Evolutionary conservation across 1,140 invertebrate species (phyloP), one percentile per base, ranked within the genome.

Genomic region (Atta cephalotes): DNA sequence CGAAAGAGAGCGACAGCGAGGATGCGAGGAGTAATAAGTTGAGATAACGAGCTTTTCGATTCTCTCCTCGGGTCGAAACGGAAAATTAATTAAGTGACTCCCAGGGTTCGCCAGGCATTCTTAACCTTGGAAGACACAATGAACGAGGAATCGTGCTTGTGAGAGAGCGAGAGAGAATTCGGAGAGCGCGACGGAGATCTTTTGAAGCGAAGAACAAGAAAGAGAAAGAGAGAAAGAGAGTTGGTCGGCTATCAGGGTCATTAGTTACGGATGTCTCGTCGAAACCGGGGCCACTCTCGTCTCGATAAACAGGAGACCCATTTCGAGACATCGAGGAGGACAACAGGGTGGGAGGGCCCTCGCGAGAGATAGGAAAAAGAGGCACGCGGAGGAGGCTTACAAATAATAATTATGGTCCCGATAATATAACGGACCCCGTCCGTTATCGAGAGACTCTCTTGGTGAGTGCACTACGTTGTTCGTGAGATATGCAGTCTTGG

Each of bases 231-330:
- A 87, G 78, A 86, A 68, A 63, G 89, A 85, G 86, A 89, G 90
- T 87, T 86, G 89, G 85, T 78, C 81, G 91, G 92, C 93, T 94
- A 94, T 94, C 94, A 93, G 93, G 93, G 93, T 94, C 94, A 94
- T 94, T 94, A 94, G 94, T 94, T 94, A 94, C 93, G 93, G 93
- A 94, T 94, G 94, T 94, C 93, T 93, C 90, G 91, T 93, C 92
- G 89, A 92, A 93, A 93, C 93, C 93, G 91, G 89, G 91, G 92
- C 93, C 93, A 93, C 92, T 93, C 92, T 94, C 93, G 93, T 93
- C 92, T 94, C 92, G 94, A 94, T 94, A 94, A 94, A 92, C 93
- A 92, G 89, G 86, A 89, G 91, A 85, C 86, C 88, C 88, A 85
- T 78, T 82, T 63, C 86, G 62, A 90, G 89, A 87, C 85, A 87